These are phyloP conservation scores for Acanthisitta chloris DNA, from an alignment of 2,113 vertebrate genomes.

Conservation along the genomic window DNA sequence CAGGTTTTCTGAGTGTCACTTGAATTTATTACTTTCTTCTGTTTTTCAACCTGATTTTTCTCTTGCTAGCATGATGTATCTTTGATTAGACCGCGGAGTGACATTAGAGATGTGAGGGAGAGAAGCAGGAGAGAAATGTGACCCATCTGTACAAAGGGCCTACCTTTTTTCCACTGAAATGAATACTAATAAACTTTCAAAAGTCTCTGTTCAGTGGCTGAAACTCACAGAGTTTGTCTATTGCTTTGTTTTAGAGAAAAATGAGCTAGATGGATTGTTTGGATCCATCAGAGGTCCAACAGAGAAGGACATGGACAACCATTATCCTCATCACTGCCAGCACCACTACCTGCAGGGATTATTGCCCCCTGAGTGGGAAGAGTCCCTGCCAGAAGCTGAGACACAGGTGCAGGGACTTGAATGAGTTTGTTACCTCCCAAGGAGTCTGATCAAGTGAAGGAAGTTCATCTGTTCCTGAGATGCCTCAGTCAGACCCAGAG, in stretches of 20 bases:
- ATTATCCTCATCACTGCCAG: neutral
- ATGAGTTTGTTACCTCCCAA: neutral
- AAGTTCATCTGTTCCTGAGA: neutral
- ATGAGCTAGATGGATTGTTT: neutral
- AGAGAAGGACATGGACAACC: neutral
- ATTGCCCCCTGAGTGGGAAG: neutral
- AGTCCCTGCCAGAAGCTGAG: neutral
- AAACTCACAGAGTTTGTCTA: neutral
- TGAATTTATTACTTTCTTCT: neutral
- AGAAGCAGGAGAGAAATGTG: neutral
- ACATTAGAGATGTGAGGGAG: neutral
- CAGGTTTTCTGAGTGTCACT: neutral
- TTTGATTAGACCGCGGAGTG: neutral
- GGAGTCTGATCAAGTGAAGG: neutral
- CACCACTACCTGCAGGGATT: neutral
- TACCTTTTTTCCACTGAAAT: neutral
- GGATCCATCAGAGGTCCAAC: neutral
- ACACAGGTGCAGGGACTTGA: fast-evolving
- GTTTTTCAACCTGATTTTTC: neutral
- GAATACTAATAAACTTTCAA: neutral
- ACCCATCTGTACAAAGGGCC: no score
- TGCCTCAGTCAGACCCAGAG: neutral
- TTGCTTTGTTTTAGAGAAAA: neutral
- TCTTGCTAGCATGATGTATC: neutral
- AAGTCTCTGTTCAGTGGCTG: neutral